These are phyloP conservation scores for Drosophila paulistorum DNA, from an alignment of 1,140 invertebrate genomes.

Conservation along the genomic window DNA sequence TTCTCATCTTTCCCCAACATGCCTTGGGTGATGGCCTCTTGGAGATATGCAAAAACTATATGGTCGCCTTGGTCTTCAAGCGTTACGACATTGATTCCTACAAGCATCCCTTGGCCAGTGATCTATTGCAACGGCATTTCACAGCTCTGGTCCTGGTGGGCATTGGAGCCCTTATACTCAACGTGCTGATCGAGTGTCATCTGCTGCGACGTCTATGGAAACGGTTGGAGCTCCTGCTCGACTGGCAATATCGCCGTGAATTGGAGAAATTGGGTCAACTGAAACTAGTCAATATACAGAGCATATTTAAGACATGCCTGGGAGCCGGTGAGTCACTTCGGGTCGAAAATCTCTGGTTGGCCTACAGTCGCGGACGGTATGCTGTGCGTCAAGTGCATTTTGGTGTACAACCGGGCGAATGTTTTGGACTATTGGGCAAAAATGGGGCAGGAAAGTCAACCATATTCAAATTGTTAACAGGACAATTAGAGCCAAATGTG, in stretches of 20 bases:
- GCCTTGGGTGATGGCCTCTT: slow-evolving; percentile 86
- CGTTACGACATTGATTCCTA: slow-evolving; percentile 88
- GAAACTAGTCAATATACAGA: slow-evolving; percentile 59
- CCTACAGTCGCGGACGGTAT: slow-evolving; percentile 64
- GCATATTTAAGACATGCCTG: slow-evolving; percentile 67
- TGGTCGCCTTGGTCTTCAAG: slow-evolving; percentile 84
- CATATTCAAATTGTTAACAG: slow-evolving; percentile 89
- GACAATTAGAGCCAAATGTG: slow-evolving; percentile 85
- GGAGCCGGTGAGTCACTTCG: slow-evolving; percentile 57
- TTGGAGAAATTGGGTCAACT: slow-evolving; percentile 60
- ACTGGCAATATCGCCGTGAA: slow-evolving; percentile 50
- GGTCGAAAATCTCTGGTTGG: slow-evolving; percentile 71
- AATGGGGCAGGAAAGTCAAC: slow-evolving; percentile 90
- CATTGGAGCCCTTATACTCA: slow-evolving; percentile 83
- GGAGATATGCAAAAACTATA: slow-evolving; percentile 87
- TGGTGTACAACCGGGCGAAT: slow-evolving; percentile 83
- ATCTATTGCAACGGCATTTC: slow-evolving; percentile 85
- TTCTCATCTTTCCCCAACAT: slow-evolving; percentile 87
- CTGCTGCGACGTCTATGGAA: slow-evolving; percentile 57
- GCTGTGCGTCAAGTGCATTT: slow-evolving; percentile 78
- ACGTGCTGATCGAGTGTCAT: slow-evolving; percentile 85
- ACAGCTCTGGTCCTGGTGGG: slow-evolving; percentile 84
- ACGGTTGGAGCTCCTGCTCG: slow-evolving; percentile 40
- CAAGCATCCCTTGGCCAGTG: slow-evolving; percentile 85
- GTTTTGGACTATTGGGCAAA: slow-evolving; percentile 90